Conservation (phyloP, 1,140 invertebrate genomes). For the Elysia chlorotica region DNA sequence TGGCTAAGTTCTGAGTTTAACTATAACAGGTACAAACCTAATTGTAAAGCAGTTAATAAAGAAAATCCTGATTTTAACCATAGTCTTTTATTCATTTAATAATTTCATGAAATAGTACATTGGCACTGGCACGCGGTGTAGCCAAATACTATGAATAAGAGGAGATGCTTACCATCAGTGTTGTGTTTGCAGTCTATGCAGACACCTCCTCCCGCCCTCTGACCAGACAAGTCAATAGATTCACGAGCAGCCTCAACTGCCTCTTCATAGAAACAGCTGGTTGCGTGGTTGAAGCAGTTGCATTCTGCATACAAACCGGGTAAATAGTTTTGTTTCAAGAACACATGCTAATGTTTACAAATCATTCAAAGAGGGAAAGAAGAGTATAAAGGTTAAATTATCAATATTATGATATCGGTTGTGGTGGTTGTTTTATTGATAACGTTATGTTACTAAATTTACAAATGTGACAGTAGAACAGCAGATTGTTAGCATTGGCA, state of each 20-base stretch:
- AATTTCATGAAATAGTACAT: background rate
- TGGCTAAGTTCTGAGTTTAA: no score
- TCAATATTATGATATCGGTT: no score
- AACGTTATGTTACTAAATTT: no score
- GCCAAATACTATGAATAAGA: background rate
- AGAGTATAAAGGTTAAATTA: no score
- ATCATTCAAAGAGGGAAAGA: no score
- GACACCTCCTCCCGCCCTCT: conserved; percentile 22
- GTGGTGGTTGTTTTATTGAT: no score
- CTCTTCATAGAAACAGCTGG: conserved; percentile 71
- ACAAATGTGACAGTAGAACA: no score
- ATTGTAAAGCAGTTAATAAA: no score
- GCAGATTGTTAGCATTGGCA: no score
- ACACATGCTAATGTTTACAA: no score
- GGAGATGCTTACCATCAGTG: conserved; percentile 17
- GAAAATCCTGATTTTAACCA: background rate
- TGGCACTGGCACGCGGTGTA: background rate
- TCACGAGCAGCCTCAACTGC: conserved; percentile 9
- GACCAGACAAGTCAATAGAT: conserved; percentile 11
- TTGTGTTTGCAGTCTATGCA: conserved; percentile 23
- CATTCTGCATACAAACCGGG: conserved; percentile 87
- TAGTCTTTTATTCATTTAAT: background rate
- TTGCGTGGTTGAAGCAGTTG: conserved; percentile 92
- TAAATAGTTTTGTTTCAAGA: no score
- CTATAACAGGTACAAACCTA: no score